Percentiles rank a stretch among this genome's conserved stretches.
Conservation (phyloP, 2,888 invertebrate genomes). For the Pheosia tremula region DNA sequence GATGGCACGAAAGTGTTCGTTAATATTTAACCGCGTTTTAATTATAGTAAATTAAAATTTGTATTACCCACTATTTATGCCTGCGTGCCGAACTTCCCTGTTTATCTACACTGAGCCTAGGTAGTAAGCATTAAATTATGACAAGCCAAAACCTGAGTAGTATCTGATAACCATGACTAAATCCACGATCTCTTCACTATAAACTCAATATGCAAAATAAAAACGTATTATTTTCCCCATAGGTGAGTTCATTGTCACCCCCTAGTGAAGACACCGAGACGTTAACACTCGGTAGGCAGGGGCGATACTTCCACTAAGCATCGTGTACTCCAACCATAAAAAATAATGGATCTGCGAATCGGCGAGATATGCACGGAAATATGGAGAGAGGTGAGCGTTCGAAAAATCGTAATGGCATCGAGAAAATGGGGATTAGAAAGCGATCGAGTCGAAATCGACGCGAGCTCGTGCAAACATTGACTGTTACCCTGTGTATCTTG, state of each 20-base stretch:
- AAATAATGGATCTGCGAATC: constrained; percentile 84
- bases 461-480: constrained; percentile 66
- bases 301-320: constrained; percentile 71
- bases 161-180: not conserved
- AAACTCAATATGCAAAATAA: constrained; percentile 15
- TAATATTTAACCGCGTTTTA: constrained; percentile 24
- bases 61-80: not conserved
- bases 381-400: constrained; percentile 80
- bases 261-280: constrained; percentile 51
- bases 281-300: constrained; percentile 68
- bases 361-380: constrained; percentile 83
- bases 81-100: not conserved
- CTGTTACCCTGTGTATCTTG: constrained; percentile 42
- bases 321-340: constrained; percentile 81
- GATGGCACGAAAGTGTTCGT: constrained; percentile 19
- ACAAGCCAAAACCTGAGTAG: not conserved
- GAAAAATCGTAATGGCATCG: constrained; percentile 82
- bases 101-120: not conserved
- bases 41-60: constrained; percentile 15
- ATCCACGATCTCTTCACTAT: not conserved
- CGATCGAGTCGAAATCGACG: constrained; percentile 80
- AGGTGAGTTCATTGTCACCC: constrained; percentile 57
- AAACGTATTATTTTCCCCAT: constrained; percentile 17
- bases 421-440: constrained; percentile 83
- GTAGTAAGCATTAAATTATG: no score